Conservation (phyloP, 2,113 vertebrate species). For the Axis porcinus region DNA sequence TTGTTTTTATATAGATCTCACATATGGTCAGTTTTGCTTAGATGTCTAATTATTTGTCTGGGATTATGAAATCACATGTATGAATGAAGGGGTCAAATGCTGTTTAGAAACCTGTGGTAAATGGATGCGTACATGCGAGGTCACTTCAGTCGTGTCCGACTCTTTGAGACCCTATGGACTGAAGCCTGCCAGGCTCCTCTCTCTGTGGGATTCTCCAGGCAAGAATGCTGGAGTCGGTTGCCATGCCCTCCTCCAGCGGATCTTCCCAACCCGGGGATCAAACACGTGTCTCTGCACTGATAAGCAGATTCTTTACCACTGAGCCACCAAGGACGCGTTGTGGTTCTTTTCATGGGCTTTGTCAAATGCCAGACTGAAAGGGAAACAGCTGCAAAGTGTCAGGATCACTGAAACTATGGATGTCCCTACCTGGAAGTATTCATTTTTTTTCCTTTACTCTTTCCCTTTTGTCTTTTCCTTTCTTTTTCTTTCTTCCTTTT, state of each 20-base stretch:
- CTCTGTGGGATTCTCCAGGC: not conserved
- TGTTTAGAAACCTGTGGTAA: not conserved
- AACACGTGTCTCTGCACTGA: not conserved
- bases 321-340: accelerated
- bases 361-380: accelerated
- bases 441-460: not conserved
- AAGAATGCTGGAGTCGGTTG: not conserved
- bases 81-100: not conserved
- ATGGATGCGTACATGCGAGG: not conserved
- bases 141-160: not conserved
- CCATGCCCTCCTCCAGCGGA: not conserved
- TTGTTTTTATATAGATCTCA: not conserved
- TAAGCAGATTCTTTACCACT: not conserved
- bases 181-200: not conserved
- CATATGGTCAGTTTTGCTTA: not conserved
- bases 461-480: not conserved
- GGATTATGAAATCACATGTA: not conserved
- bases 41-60: not conserved
- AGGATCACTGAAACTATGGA: too few relatives aligned
- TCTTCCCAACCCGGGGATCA: not conserved
- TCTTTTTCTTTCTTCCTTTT: too few relatives aligned
- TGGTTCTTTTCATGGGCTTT: accelerated
- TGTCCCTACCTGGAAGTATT: not conserved
- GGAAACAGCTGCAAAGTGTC: not conserved
- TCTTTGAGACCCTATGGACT: not conserved